phyloP scores from a whole-genome alignment of 2,113 vertebrate species.

The Platichthys stellatus region DNA sequence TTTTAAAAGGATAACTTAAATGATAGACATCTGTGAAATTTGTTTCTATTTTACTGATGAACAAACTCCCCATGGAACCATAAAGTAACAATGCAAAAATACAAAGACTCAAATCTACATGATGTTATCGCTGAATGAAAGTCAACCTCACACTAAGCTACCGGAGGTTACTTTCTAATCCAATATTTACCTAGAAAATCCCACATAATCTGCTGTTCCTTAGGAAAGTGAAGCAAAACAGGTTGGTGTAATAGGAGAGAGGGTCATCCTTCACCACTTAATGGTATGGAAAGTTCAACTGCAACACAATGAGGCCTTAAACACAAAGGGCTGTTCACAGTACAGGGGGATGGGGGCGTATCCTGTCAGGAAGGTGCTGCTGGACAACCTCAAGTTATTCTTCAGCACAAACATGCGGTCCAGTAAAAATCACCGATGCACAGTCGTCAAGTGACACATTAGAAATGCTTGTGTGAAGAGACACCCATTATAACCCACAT shows the following conservation, averaged over 20 bases:
- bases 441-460: too few relatives aligned
- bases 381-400: neutral
- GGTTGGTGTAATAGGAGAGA: conserved; percentile 15
- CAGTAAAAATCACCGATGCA: neutral
- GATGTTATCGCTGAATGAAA: neutral
- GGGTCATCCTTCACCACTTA: conserved; percentile 30
- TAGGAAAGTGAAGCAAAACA: conserved; percentile 33
- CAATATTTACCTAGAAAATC: neutral
- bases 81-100: too few relatives aligned
- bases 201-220: conserved; percentile 3
- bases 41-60: too few relatives aligned
- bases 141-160: too few relatives aligned
- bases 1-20: too few relatives aligned
- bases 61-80: too few relatives aligned
- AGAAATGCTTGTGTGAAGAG: too few relatives aligned
- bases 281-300: conserved; percentile 32
- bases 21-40: too few relatives aligned
- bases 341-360: conserved; percentile 23
- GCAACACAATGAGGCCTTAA: conserved; percentile 47
- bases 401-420: neutral
- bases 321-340: conserved; percentile 44
- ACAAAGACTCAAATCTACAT: too few relatives aligned
- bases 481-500: too few relatives aligned
- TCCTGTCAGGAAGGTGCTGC: conserved; percentile 66
- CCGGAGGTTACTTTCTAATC: neutral